These are phyloP conservation scores for Papilio protenor DNA, from an alignment of 2,888 invertebrate species.

Conservation along the genomic window DNA sequence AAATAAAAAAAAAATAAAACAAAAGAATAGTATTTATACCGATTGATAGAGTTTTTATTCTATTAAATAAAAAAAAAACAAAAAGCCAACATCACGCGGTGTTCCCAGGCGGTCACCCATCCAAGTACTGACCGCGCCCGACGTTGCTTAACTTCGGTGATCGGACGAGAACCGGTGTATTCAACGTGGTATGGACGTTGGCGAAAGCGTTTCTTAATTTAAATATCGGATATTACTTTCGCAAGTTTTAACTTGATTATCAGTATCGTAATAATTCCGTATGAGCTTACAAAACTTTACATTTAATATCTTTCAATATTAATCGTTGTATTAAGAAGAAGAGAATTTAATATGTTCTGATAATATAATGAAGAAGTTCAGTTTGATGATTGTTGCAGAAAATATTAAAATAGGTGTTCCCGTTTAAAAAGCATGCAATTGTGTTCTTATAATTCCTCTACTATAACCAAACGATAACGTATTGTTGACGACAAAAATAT, in stretches of 20 bases:
- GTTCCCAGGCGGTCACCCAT: conserved; percentile 60
- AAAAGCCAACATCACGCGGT: conserved; percentile 56
- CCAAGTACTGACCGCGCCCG: conserved; percentile 52
- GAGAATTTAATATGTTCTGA: too few species aligned
- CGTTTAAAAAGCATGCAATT: neutral
- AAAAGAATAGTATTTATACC: too few species aligned
- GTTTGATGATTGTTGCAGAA: too few species aligned
- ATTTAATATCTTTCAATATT: too few species aligned
- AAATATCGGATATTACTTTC: neutral
- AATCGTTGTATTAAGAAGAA: too few species aligned
- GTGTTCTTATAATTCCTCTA: neutral
- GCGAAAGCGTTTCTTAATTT: conserved; percentile 29
- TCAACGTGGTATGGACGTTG: conserved; percentile 62
- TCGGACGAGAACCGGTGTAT: conserved; percentile 55
- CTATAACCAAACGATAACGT: conserved; percentile 29
- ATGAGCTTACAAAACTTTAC: too few species aligned
- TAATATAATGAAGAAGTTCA: too few species aligned
- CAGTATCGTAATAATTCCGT: too few species aligned
- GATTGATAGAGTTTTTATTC: too few species aligned
- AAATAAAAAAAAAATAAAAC: too few species aligned
- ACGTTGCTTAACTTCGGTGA: conserved; percentile 55
- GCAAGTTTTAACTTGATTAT: too few species aligned
- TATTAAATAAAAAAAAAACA: conserved; percentile 26
- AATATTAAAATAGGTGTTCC: too few species aligned
- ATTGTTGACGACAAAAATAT: conserved; percentile 45